Evolutionary conservation across 2,888 invertebrate genomes (phyloP).

Genomic region (Drosophila meridionalis): DNA sequence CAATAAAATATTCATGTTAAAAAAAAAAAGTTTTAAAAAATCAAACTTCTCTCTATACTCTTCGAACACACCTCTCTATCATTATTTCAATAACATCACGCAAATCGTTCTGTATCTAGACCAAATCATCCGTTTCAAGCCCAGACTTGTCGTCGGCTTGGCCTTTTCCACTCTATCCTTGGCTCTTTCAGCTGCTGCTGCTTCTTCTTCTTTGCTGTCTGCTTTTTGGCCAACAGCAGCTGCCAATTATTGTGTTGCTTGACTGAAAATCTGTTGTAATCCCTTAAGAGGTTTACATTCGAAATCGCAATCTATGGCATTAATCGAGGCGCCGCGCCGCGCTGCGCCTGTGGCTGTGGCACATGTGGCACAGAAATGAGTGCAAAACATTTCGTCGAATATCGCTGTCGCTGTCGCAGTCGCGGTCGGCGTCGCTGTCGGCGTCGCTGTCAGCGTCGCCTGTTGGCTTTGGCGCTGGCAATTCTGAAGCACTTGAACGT

Average conservation of each 20-base stretch:
- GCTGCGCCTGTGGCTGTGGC: background rate
- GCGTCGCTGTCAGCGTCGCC: background rate
- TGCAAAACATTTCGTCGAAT: slow-evolving; percentile 21
- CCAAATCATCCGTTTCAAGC: too few relatives aligned
- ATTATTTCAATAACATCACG: too few relatives aligned
- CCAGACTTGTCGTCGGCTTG: too few relatives aligned
- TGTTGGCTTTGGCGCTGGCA: slow-evolving; percentile 35
- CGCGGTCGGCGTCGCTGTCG: background rate
- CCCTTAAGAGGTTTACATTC: slow-evolving; percentile 24
- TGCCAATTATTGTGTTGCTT: slow-evolving; percentile 25
- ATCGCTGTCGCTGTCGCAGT: slow-evolving; percentile 5
- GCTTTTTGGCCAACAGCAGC: background rate
- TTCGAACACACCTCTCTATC: too few relatives aligned
- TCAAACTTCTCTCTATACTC: too few relatives aligned
- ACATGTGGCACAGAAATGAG: slow-evolving; percentile 16
- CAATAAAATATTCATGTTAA: too few relatives aligned
- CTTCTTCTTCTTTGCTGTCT: background rate
- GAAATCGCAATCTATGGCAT: slow-evolving; percentile 19
- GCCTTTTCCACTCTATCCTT: background rate
- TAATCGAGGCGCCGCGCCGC: background rate
- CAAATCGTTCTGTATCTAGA: too few relatives aligned
- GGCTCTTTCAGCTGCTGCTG: background rate
- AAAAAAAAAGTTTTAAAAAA: too few relatives aligned
- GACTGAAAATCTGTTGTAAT: slow-evolving; percentile 21
- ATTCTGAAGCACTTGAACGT: slow-evolving; percentile 65